Evolutionary conservation across 2,888 invertebrate genomes (phyloP), one percentile per base, ranked within the genome.

Genomic region (Tetropium fuscum): DNA sequence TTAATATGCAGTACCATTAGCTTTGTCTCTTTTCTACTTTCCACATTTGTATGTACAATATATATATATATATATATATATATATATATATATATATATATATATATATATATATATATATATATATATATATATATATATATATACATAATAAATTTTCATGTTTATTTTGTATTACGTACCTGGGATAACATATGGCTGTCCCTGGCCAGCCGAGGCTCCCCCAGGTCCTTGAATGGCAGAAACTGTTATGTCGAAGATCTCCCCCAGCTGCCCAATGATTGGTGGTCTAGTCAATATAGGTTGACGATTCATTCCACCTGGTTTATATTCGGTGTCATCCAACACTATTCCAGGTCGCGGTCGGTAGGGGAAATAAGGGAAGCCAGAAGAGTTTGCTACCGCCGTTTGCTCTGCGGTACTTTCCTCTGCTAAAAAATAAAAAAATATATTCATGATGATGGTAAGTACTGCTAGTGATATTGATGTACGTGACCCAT

Each of bases 211-310:
- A 16, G 76, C 75, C n/a, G 76, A 71, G 19, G 74, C 58, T 43
- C 85, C 84, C 0, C 91, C 90, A 0, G 92, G 90, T 1, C 93
- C 93, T 78, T 95, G 95, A 59, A 94, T 90, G 0, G 94, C 95
- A 0, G 94, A 93, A 0, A 95, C 90, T 0, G 94, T 94, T 0
- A 95, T 90, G 72, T 95, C 94, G 73, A 95, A 95, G 54, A 93
- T 91, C 78, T 95, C 94, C 5, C 91, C 92, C 15, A 77, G 67
- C 73, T 89, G 89, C 0, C 84, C 85, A 19, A 84, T 80, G n/a
- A n/a, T n/a, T n/a, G 82, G 84, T 32, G 79, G 83, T 62, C 78
- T 78, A 25, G 81, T 83, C 54, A 82, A 69, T 25, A 82, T 80
- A 1, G 84, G 80, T 53, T 74, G 77, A 49, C 81, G 73, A 40